Percentiles rank a stretch among this genome's conserved stretches.
These are phyloP conservation scores for Lamprotornis superbus DNA, from an alignment of 2,113 vertebrate genomes.

Conservation along the genomic window DNA sequence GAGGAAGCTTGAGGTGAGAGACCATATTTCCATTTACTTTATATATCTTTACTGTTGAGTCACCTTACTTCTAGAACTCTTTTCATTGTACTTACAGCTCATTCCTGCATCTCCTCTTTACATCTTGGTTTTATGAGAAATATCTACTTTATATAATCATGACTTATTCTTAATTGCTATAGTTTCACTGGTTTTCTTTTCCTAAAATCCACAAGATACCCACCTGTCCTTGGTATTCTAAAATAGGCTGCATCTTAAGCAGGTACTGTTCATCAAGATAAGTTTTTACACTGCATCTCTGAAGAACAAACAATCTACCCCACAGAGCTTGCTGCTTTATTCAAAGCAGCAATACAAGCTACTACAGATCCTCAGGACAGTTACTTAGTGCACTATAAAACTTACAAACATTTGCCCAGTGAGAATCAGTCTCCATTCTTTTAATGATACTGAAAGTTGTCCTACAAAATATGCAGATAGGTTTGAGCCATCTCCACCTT, in stretches of 20 bases:
- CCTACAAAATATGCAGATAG: not conserved
- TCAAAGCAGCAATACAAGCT: not conserved
- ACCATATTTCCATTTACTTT: not conserved
- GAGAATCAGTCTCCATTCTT: not conserved
- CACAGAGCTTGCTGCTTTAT: not conserved
- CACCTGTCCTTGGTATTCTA: not conserved
- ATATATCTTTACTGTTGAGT: not conserved
- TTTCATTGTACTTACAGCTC: not conserved
- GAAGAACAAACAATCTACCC: not conserved
- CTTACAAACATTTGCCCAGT: not conserved
- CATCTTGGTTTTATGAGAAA: not conserved
- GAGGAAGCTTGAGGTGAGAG: not conserved
- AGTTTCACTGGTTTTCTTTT: not conserved
- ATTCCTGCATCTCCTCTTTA: not conserved
- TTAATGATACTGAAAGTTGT: not conserved
- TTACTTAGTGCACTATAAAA: not conserved
- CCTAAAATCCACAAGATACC: not conserved
- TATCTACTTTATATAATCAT: not conserved
- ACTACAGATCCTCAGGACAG: not conserved
- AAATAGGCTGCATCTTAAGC: not conserved
- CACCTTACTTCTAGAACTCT: not conserved
- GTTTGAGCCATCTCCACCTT: not conserved
- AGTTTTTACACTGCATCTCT: not conserved
- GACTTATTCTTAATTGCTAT: not conserved
- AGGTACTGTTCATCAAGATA: not conserved